A percentile compares a stretch with the other conserved stretches of the same genome.
phyloP scores from a whole-genome alignment of 1,140 invertebrate species.

The Orchestia grillus region DNA sequence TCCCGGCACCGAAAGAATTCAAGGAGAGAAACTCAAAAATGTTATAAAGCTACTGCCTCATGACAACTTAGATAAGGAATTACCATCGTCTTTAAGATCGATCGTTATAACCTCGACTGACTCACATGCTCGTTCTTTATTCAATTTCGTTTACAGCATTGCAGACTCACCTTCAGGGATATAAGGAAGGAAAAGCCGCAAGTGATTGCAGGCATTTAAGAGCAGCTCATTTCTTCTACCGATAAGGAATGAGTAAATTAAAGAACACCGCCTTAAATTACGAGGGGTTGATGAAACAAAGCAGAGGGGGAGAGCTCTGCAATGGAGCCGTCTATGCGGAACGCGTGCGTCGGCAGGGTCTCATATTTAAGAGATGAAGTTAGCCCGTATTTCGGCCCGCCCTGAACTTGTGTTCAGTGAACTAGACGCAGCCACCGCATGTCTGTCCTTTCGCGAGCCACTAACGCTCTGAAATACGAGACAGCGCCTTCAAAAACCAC shows the following conservation, averaged over 20 bases:
- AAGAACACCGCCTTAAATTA: not conserved
- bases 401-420: not conserved
- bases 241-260: not conserved
- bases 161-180: not conserved
- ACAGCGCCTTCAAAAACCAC: constrained; percentile 40
- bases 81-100: not conserved
- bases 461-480: constrained; percentile 28
- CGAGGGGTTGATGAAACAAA: not conserved
- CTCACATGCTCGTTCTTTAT: not conserved
- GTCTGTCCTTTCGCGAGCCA: constrained; percentile 11
- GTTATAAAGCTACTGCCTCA: not conserved
- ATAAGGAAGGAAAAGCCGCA: not conserved
- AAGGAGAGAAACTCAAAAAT: not conserved
- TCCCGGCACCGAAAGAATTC: too few relatives aligned
- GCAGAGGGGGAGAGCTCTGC: not conserved
- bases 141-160: not conserved
- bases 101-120: not conserved
- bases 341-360: not conserved
- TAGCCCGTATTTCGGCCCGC: not conserved
- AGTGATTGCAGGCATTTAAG: not conserved
- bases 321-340: not conserved
- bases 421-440: not conserved
- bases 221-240: not conserved
- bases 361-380: constrained; percentile 10
- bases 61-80: not conserved